Evolutionary conservation across 2,797 vertebrate genomes (phyloP).

Genomic region (Danio albolineatus): DNA sequence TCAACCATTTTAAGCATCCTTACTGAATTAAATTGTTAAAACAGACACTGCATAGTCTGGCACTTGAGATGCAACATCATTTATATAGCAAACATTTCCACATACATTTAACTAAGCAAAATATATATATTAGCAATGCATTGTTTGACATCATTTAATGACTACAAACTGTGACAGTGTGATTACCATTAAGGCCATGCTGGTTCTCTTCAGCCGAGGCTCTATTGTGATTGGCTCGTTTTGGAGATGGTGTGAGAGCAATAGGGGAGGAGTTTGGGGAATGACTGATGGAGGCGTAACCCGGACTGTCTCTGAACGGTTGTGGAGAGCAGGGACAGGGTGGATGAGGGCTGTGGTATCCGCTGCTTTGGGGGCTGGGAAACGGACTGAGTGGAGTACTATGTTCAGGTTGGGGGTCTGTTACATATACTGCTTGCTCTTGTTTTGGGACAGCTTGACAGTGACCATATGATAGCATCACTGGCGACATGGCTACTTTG

Average conservation of each 20-base stretch:
- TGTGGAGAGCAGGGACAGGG: slow-evolving; percentile 78
- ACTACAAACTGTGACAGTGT: slow-evolving; percentile 15
- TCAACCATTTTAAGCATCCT: no score
- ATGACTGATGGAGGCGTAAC: slow-evolving; percentile 78
- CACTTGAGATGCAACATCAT: background rate
- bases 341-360: slow-evolving; percentile 77
- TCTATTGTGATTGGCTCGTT: slow-evolving; percentile 68
- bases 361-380: slow-evolving; percentile 77
- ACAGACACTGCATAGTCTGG: background rate
- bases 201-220: slow-evolving; percentile 65
- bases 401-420: slow-evolving; percentile 67
- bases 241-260: slow-evolving; percentile 68
- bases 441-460: slow-evolving; percentile 75
- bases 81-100: background rate
- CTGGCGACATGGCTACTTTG: slow-evolving; percentile 71
- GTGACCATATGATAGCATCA: slow-evolving; percentile 54
- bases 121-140: background rate
- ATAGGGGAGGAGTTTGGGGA: slow-evolving; percentile 77
- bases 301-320: slow-evolving; percentile 75
- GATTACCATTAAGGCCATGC: slow-evolving; percentile 23
- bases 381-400: slow-evolving; percentile 61
- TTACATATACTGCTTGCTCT: slow-evolving; percentile 68
- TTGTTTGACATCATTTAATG: background rate
- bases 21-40: no score
- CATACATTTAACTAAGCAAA: background rate